Base-by-base conservation (phyloP, 1,140 invertebrate genomes). In the Dreissena rostriformis region DNA sequence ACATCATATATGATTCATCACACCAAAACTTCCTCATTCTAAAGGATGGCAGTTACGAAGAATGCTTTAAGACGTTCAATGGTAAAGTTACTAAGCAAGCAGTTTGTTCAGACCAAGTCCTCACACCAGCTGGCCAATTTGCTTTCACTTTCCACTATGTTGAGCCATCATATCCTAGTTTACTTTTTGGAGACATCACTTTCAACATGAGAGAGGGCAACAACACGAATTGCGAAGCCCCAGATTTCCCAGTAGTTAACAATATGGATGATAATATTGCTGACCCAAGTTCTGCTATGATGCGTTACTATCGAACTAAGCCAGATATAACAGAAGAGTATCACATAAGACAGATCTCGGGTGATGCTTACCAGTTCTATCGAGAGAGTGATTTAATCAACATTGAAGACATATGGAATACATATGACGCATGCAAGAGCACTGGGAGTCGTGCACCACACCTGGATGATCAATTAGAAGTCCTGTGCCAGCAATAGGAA, bases 181-280 rank as follows among this genome's bases (percentile, higher is more conserved):
- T 90, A 22, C 79, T 90, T 24, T 90, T 91, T 79, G 91, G 91
- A 17, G 89, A 91, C 71, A 88, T 91, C 5, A 55, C 76, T 26
- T 88, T 87, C 61, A 91, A 91, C 29, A 68, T 86, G 1, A 86
- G 82, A 39, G 76, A 86, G 4, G 51, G 84, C 53, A 57, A 85
- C 29, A 70, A 8, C 11, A 15, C 61, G 15, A 55, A 1, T 8
- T 86, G 84, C 55, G 61, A 70, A 53, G 71, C 78, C 14, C 57
- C 67, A 14, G 29, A 29, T 14, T 66, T 52, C 17, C 55, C 76
- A 10, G 80, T 88, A 52, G 73, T 84, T 19, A 85, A 84, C 29
- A 84, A 76, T 8, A 22, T 85, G 6, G 51, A 75, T 14, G 66
- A 81, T 7, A 74, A 78, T 26, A 52, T 52, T 49, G 26, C 55